These are phyloP conservation scores for Ridgeia piscesae DNA, from an alignment of 1,140 invertebrate species.

Conservation along the genomic window DNA sequence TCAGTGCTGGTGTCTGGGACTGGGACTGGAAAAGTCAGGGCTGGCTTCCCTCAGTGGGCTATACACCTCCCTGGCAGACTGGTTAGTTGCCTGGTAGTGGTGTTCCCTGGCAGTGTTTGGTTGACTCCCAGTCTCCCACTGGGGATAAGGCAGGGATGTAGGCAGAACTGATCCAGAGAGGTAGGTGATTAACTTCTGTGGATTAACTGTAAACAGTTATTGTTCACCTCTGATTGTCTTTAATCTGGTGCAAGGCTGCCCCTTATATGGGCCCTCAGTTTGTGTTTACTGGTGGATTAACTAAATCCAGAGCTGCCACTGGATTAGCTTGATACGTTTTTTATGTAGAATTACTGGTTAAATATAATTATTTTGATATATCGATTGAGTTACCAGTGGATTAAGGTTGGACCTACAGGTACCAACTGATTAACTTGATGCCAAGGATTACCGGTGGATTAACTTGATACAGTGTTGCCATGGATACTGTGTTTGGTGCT, in stretches of 20 bases:
- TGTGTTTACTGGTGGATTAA: neutral
- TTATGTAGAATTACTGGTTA: neutral
- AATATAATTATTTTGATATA: too few species aligned
- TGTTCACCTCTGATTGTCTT: neutral
- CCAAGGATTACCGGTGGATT: neutral
- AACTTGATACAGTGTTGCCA: neutral
- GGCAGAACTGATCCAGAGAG: neutral
- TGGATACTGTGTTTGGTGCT: neutral
- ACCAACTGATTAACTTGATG: neutral
- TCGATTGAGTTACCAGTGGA: neutral
- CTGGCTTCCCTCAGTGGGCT: neutral
- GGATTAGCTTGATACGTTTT: neutral
- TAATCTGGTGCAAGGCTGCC: too few species aligned
- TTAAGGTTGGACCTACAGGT: neutral
- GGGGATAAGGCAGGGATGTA: neutral
- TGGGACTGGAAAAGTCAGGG: neutral
- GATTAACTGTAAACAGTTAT: neutral
- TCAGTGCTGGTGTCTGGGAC: neutral
- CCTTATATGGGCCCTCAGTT: too few species aligned
- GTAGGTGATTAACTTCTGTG: neutral
- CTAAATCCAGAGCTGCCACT: neutral
- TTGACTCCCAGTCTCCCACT: neutral
- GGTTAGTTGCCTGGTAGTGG: neutral
- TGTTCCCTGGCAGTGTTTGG: neutral
- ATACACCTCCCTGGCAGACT: neutral